Base-by-base conservation (phyloP, 2,888 invertebrate species). In the Lithophane ornitopus region DNA sequence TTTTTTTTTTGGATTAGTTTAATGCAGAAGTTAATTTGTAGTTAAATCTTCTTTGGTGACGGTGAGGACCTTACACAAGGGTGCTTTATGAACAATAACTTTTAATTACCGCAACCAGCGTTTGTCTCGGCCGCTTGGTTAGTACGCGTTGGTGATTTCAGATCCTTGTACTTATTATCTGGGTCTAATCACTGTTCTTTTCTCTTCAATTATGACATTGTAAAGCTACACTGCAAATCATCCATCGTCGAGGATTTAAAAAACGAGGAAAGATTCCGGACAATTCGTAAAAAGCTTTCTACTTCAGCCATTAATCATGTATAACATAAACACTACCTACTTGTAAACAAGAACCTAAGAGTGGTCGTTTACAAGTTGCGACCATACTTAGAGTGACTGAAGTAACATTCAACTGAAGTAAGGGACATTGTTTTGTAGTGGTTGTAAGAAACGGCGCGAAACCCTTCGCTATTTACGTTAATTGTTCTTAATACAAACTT, bases 391-490 rank as follows among this genome's bases (percentile, higher is more conserved):
- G 39, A 41, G n/a, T n/a, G 67, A 72, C 74, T 67, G 26, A 68
- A 82, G 46, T 72, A 63, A 70, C 54, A 54, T 54, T 54, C 34
- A 70, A 72, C 74, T 71, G 26, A 68, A 82, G 41, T 72, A 63
- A 70, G 74, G 69, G 73, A 72, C 71, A 81, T 83, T 75, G 86
- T 86, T 82, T 82, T 71, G 82, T 63, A 63, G 71, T 58, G 78
- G 78, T 70, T 68, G 80, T 76, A 76, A 84, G 82, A 76, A 80
- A 59, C 56, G 66, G 59, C 26, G 67, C 70, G 54, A 39, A 69
- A 66, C 80, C 80, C 76, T 72, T 67, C 44, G n/a, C 39, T 82
- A 76, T 84, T 84, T 71, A 71, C 74, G 82, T 83, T 74, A 61
- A 78, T 58, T 69, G 80, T 76, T 80, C 68, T 76, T 70, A 69